Evolutionary conservation across 2,113 vertebrate genomes (phyloP), one percentile per base, ranked within the genome.

Genomic region (Myxocyprinus asiaticus): DNA sequence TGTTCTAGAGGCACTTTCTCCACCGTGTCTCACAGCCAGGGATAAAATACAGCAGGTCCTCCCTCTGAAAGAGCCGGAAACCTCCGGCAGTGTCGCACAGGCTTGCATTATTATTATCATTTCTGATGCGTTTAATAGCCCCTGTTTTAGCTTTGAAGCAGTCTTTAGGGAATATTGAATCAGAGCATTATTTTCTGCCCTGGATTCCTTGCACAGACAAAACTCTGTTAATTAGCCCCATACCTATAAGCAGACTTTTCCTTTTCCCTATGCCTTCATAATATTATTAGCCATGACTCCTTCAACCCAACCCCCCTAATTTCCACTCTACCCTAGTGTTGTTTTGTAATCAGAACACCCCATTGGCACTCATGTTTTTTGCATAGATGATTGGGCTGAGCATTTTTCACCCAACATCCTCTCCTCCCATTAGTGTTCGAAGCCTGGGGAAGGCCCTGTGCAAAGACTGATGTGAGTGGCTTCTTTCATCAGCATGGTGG

Each of bases 111-210:
- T 90, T 82, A 72, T 82, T 79, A 82, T 83, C 87, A 89, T 91
- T 90, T 92, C 88, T 91, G 90, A 90, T 91, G 86, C 85, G 87
- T 91, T 93, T 90, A 89, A 90, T 90, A 90, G 88, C 88, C 88
- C 82, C 72, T 79, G 82, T 89, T 91, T 89, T 89, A 82, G 89
- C 90, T 92, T 92, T 92, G 91, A 92, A 90, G 91, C 83, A 87
- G 83, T 93, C 90, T 92, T 90, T 88, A 73, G 92, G 90, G 92
- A 92, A 92, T 91, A 90, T 90, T 89, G 86, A 92, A 90, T 91
- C 83, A 91, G 90, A 91, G 88, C 88, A 85, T 88, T 93, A 87
- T 91, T 83, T 88, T 85, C 89, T 90, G 86, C 89, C 90, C 90
- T 72, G 87, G 76, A 90, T 91, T 89, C 88, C 84, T 88, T 83